Evolutionary conservation across 2,797 vertebrate species (phyloP).

Genomic region (Sebastes taczanowskii): DNA sequence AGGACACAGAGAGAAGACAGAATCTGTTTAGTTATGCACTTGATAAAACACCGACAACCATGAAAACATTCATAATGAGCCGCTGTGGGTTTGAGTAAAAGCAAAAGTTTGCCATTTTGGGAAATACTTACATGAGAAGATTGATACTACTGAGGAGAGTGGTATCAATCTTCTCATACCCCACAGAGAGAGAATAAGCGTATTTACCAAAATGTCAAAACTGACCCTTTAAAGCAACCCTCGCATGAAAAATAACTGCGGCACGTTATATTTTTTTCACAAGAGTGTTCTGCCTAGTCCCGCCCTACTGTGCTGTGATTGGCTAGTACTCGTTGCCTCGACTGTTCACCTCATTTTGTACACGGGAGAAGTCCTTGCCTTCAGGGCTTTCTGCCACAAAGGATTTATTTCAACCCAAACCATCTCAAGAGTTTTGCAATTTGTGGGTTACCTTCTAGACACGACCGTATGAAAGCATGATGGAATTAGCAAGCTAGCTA

Average conservation of each 20-base stretch:
- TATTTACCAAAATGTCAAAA: conserved; percentile 7
- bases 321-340: too few species aligned
- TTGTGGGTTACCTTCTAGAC: too few species aligned
- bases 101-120: background rate
- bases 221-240: conserved; percentile 2
- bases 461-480: too few species aligned
- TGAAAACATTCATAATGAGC: background rate
- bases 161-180: conserved; percentile 1
- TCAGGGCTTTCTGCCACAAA: too few species aligned
- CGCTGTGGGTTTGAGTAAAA: background rate
- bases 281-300: too few species aligned
- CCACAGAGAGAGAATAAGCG: background rate
- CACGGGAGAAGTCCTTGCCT: too few species aligned
- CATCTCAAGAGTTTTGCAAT: too few species aligned
- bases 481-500: too few species aligned
- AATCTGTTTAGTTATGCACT: conserved; percentile 28
- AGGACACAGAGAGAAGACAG: conserved; percentile 60
- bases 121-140: conserved; percentile 1
- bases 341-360: too few species aligned
- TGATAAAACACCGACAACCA: background rate
- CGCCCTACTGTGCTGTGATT: too few species aligned
- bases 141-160: background rate
- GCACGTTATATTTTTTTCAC: too few species aligned
- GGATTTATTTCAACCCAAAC: too few species aligned
- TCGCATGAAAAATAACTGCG: background rate